phyloP scores from a whole-genome alignment of 1,140 invertebrate species.

The Bradysia coprophila region DNA sequence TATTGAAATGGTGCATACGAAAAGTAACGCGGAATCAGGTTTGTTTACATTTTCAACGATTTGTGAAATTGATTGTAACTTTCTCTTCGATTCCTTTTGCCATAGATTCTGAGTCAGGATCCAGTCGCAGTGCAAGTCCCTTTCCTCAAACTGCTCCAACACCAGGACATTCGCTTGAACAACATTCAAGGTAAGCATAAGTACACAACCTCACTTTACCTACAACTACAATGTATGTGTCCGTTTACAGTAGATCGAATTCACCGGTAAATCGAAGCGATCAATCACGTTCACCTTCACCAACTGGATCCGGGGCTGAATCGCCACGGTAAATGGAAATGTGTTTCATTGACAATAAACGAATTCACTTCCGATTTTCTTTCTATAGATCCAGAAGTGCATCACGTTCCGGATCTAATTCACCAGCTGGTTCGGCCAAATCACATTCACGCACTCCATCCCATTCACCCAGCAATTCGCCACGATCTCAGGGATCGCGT shows the following conservation, averaged over 20 bases:
- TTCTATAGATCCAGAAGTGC: not conserved
- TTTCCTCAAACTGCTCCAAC: conserved; percentile 20
- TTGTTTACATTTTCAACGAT: not conserved
- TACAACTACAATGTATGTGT: conserved; percentile 24
- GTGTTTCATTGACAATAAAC: conserved; percentile 4
- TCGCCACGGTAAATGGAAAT: conserved; percentile 23
- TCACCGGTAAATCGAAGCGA: conserved; percentile 20
- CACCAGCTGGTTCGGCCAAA: not conserved
- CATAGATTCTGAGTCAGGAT: conserved; percentile 30
- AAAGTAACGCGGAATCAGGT: not conserved
- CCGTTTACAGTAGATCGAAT: conserved; percentile 17
- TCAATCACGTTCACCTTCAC: conserved; percentile 17
- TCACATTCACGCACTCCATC: not conserved
- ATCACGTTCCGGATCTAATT: not conserved
- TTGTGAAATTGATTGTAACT: conserved; percentile 7
- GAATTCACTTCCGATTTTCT: too few relatives aligned
- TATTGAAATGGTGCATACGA: not conserved
- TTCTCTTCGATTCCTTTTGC: conserved; percentile 25
- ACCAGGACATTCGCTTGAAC: conserved; percentile 14
- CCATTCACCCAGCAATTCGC: not conserved
- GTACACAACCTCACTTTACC: conserved; percentile 5
- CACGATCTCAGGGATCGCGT: not conserved
- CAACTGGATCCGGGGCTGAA: conserved; percentile 12
- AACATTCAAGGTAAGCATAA: conserved; percentile 21
- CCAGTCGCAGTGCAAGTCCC: conserved; percentile 28